Conservation (phyloP, 2,888 invertebrate species). For the Mimachlamys varia region DNA sequence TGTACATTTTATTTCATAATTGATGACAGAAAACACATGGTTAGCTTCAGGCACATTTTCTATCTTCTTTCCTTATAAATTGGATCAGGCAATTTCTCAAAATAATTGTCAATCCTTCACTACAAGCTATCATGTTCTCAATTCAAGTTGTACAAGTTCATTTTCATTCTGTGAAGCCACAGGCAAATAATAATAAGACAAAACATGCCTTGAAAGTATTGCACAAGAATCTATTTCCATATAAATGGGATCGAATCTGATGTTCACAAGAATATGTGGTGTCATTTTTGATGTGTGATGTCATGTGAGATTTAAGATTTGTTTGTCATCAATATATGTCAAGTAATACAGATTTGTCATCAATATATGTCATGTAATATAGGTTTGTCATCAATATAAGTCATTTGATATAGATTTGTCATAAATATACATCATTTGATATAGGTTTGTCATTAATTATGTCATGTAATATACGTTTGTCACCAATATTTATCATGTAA, state of each 20-base stretch:
- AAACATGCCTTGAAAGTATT: neutral
- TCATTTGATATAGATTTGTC: neutral
- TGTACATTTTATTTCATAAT: neutral
- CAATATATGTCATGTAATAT: neutral
- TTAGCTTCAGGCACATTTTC: neutral
- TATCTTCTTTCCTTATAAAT: neutral
- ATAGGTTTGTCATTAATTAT: neutral
- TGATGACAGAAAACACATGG: neutral
- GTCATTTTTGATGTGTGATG: neutral
- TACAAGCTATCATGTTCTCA: neutral
- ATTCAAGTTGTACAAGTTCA: neutral
- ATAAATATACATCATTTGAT: neutral
- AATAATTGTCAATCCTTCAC: constrained; percentile 1
- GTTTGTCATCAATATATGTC: neutral
- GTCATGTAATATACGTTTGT: neutral
- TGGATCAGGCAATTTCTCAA: constrained; percentile 23
- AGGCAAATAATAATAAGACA: neutral
- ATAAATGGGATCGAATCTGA: neutral
- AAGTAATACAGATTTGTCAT: neutral
- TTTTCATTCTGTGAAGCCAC: neutral
- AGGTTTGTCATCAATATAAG: neutral
- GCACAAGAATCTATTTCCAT: neutral
- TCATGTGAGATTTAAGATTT: neutral
- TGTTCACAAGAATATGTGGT: neutral
- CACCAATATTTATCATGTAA: neutral